Evolutionary conservation across 2,888 invertebrate genomes (phyloP), one percentile per base, ranked within the genome.

Genomic region (Stramonita haemastoma): DNA sequence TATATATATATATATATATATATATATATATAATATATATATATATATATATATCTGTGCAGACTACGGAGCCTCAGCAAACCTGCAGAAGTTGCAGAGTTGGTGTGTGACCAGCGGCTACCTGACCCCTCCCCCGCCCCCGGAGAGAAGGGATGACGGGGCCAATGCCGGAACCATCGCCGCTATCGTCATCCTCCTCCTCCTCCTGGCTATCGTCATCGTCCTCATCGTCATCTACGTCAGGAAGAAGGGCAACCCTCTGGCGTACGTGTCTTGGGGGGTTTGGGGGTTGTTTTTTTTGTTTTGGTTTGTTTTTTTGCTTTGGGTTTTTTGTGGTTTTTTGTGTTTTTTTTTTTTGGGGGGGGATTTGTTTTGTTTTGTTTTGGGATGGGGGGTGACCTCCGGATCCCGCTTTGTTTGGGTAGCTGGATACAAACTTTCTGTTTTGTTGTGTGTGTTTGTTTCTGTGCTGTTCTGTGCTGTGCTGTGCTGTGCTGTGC

Each of bases 131-230:
- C 66, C 88, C 57, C 22, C 81, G 15, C 88, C 88, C 57, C 19
- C 6, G 22, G 56, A 26, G 15, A 17, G 57, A 1, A 60, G 32
- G 11, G 57, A 29, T 26, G 46, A 60, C 26, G 88, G 60, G 26
- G 60, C 22, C 26, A 88, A 88, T 66, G 83, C 83, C 0, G 88
- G 83, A 6, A 83, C 88, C 57, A 88, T 88, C 66, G 88, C 66
- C 15, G 88, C 81, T 46, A 36, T 83, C 81, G 81, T 83, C 81
- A 46, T 83, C 81, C 17, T 83, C 26, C 46, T 83, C 46, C 81
- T 83, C 81, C 81, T 83, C 26, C 22, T 83, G 36, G 29, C 15
- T 26, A 36, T 83, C 26, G 81, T 46, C 81, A 26, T 46, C 81
- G 81, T 83, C 26, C 36, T 83, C 36, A 46, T 46, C 26, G 81